Evolutionary conservation across 2,113 vertebrate genomes (phyloP).

Genomic region (Pangasianodon gigas): DNA sequence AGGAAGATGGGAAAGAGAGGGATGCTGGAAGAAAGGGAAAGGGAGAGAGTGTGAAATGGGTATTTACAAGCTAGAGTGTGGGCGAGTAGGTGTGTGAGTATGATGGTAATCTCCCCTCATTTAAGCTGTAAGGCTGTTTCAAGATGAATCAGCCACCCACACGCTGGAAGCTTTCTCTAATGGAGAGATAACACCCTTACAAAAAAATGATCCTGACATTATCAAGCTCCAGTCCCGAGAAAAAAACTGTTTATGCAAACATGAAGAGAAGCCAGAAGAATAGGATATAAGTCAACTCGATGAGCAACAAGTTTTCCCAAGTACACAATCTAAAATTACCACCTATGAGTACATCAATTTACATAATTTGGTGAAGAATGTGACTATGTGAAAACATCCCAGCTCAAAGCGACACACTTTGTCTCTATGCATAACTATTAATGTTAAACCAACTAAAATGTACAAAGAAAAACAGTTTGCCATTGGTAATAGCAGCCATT

Average conservation of each 20-base stretch:
- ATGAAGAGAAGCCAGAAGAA: constrained; percentile 15
- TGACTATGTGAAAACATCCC: background rate
- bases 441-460: background rate
- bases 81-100: constrained; percentile 36
- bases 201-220: constrained; percentile 8
- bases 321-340: background rate
- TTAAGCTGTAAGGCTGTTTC: constrained; percentile 42
- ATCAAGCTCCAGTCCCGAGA: background rate
- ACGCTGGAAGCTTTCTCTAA: constrained; percentile 30
- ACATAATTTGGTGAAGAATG: constrained; percentile 1
- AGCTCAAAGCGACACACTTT: background rate
- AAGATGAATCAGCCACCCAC: constrained; percentile 39
- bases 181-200: constrained; percentile 36
- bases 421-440: background rate
- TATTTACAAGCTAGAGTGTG: constrained; percentile 26
- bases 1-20: background rate
- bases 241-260: constrained; percentile 6
- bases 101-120: constrained; percentile 46
- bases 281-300: constrained; percentile 1
- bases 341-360: background rate
- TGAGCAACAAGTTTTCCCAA: constrained; percentile 17
- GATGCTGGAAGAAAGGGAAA: background rate
- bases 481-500: background rate
- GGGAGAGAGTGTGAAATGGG: constrained; percentile 27
- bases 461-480: background rate